Percentiles rank a stretch among this genome's conserved stretches.
Conservation (phyloP, 1,140 invertebrate genomes). For the Megathymus violae region DNA sequence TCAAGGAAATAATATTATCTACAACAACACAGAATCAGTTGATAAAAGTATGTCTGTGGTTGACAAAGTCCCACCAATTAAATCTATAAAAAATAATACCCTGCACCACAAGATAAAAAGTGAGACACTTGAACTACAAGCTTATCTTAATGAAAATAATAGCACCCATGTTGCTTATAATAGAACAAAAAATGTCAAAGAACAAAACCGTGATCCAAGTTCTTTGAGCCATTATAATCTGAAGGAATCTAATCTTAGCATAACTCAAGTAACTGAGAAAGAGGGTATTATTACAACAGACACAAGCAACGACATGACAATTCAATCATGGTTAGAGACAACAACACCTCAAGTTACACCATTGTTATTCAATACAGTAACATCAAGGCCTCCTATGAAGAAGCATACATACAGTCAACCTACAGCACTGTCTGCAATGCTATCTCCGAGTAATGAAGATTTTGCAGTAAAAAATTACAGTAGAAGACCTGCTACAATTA, state of each 20-base stretch:
- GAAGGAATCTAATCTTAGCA: slow-evolving; percentile 73
- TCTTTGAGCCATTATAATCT: slow-evolving; percentile 70
- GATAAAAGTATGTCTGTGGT: slow-evolving; percentile 44
- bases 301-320: slow-evolving; percentile 69
- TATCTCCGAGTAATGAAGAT: slow-evolving; percentile 64
- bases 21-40: slow-evolving; percentile 47
- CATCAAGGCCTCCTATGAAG: slow-evolving; percentile 55
- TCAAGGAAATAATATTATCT: slow-evolving; percentile 33
- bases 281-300: slow-evolving; percentile 77
- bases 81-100: slow-evolving; percentile 54
- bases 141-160: slow-evolving; percentile 67
- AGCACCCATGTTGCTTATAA: slow-evolving; percentile 72
- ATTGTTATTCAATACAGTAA: slow-evolving; percentile 19
- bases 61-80: slow-evolving; percentile 50
- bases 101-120: slow-evolving; percentile 70
- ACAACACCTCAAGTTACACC: slow-evolving; percentile 50
- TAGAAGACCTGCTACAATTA: slow-evolving; percentile 70
- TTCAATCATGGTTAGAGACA: slow-evolving; percentile 71
- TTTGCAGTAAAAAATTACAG: slow-evolving; percentile 49
- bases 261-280: slow-evolving; percentile 73
- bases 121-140: slow-evolving; percentile 73
- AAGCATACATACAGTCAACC: slow-evolving; percentile 65
- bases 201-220: slow-evolving; percentile 64
- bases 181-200: slow-evolving; percentile 73
- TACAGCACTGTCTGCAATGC: slow-evolving; percentile 63